Evolutionary conservation across 2,797 vertebrate genomes (phyloP), one percentile per base, ranked within the genome.

Genomic region (Oophaga sylvatica): DNA sequence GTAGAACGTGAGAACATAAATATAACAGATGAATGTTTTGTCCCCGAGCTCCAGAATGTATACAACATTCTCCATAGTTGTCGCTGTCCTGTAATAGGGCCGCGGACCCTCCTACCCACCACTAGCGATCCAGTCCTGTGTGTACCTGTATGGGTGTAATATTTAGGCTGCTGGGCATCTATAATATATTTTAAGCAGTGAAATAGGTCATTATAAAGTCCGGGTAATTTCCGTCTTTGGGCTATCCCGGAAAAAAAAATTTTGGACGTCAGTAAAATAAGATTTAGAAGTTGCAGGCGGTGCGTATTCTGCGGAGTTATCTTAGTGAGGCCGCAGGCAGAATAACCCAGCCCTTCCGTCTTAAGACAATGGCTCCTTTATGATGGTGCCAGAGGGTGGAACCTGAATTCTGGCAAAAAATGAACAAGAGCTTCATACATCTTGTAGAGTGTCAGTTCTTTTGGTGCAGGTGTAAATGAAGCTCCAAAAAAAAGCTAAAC

Each of bases 281-380:
- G 16, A 45, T 7, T 41, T 63, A 45, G 35, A 63, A 8, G 15
- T 75, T 41, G 11, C 16, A 29, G 65, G 65, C 3, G 29, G 3
- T 63, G 31, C 57, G 0, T 48, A 8, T 13, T 84, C 82, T 48
- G 56, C 68, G 31, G 35, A 62, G 68, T 59, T 81, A 77, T 68
- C 20, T 26, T 13, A 85, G 11, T 15, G 79, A 81, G 31, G 79
- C 87, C 82, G 68, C 83, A 85, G 87, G 87, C 78, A 85, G 35
- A 83, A 41, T 70, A 68, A 68, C 83, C 78, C 83, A 59, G 83
- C 78, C 83, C 83, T 85, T 89, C 70, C 35, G 20, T 57, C 31
- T 75, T 3, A 77, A 85, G 7, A 89, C 87, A 89, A 89, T 89
- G 48, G 41, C 22, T 56, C 87, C 56, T 80, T 85, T 89, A 85